Evolutionary conservation across 2,113 vertebrate genomes (phyloP), one percentile per base, ranked within the genome.

Genomic region (Proteles cristata): DNA sequence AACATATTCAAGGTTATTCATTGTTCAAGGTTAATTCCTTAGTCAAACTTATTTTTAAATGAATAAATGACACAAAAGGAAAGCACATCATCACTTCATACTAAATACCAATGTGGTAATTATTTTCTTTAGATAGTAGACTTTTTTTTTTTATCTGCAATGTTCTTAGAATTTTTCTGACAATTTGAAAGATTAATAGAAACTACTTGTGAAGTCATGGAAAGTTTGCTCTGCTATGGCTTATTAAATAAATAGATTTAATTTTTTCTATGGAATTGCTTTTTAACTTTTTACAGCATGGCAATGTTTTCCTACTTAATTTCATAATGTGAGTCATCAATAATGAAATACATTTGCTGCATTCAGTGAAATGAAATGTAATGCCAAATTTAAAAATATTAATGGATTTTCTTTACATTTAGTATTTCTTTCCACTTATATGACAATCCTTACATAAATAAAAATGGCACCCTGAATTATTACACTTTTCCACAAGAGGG

Each of bases 401-500:
- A 35, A 74, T 82, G 15, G 65, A 28, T 65, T 71, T 97, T 86
- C 63, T 66, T 88, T 61, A 31, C 43, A 53, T 77, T 80, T 45
- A 93, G 65, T 50, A 69, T 82, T 98, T 97, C 21, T 98, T 53
- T 31, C 43, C 66, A 48, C 7, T 1, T 17, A 9, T 14, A 55
- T 39, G 28, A 31, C 19, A 65, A 39, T 83, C 25, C 55, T 81
- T 55, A 48, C 31, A 26, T 66, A 88, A 48, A 84, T 71, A 55
- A 97, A 97, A 88, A 88, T 66, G 31, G 19, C 83, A 15, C 33
- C 28, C 84, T 95, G 83, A 66, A 53, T 2, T 61, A 43, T 93
- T 86, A 88, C 17, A 63, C 14, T 94, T 93, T 86, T 94, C 98
- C 93, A 73, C 96, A 97, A 97, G 55, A 45, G 84, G 97, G 94